A percentile compares a stretch with the other conserved stretches of the same genome.
Conservation (phyloP, 2,888 invertebrate genomes). For the Muschampia plurimacula region DNA sequence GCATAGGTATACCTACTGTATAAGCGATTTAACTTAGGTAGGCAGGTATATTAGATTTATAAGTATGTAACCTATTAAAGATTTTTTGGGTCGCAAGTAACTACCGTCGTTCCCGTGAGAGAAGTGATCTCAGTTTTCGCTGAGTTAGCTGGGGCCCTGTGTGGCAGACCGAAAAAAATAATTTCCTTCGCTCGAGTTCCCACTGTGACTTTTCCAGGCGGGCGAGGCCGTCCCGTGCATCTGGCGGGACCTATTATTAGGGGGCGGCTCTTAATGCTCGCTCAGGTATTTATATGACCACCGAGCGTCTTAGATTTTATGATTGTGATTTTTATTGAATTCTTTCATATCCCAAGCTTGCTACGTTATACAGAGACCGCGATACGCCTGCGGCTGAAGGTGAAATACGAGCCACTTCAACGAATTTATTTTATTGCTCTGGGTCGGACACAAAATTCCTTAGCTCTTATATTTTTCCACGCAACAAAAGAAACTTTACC, state of each 20-base stretch:
- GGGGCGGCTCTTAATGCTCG: slow-evolving; percentile 83
- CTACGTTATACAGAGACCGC: slow-evolving; percentile 58
- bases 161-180: slow-evolving; percentile 85
- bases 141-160: slow-evolving; percentile 82
- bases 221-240: slow-evolving; percentile 77
- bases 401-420: slow-evolving; percentile 80
- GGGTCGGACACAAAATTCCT: slow-evolving; percentile 62
- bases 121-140: slow-evolving; percentile 72
- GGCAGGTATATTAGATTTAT: slow-evolving; percentile 12
- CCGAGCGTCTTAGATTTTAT: slow-evolving; percentile 78
- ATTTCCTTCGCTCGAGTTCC: slow-evolving; percentile 82
- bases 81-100: slow-evolving; percentile 57
- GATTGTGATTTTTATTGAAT: slow-evolving; percentile 85
- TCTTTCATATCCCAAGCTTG: slow-evolving; percentile 56
- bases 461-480: slow-evolving; percentile 61
- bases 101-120: slow-evolving; percentile 63
- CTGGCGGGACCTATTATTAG: slow-evolving; percentile 84
- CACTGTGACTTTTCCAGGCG: slow-evolving; percentile 83
- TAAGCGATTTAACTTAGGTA: too few relatives aligned
- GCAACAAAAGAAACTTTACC: slow-evolving; percentile 46
- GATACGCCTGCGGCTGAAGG: slow-evolving; percentile 72
- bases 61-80: slow-evolving; percentile 42
- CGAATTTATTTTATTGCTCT: slow-evolving; percentile 79
- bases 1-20: too few relatives aligned
- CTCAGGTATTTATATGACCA: slow-evolving; percentile 83